These are phyloP conservation scores for Chlamydotis undulata DNA, from an alignment of 2,113 vertebrate species.

Conservation along the genomic window DNA sequence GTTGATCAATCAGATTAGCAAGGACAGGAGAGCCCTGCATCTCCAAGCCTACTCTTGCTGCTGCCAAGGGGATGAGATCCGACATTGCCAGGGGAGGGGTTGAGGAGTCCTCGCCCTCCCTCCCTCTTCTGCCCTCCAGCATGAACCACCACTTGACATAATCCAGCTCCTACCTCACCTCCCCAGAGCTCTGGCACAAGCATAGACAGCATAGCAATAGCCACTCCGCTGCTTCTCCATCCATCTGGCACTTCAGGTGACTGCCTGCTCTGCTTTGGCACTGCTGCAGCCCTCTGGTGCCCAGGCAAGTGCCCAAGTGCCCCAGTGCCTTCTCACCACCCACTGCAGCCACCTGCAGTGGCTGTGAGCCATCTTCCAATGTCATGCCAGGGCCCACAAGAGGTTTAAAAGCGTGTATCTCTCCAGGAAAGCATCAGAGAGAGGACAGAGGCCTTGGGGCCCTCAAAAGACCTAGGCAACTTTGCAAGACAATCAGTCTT, in stretches of 20 bases:
- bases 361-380: not conserved
- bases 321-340: not conserved
- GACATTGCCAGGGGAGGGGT: not conserved
- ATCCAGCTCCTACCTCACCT: not conserved
- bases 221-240: not conserved
- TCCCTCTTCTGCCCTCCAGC: not conserved
- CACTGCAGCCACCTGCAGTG: not conserved
- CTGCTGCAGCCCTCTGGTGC: not conserved
- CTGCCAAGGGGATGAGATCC: not conserved
- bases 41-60: not conserved
- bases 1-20: not conserved
- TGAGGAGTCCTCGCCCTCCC: not conserved
- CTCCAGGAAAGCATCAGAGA: not conserved
- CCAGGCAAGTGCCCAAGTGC: not conserved
- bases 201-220: not conserved
- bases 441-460: not conserved
- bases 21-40: not conserved
- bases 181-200: not conserved
- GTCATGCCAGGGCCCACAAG: not conserved
- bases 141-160: not conserved
- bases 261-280: not conserved
- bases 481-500: not conserved
- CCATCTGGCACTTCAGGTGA: not conserved
- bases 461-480: not conserved
- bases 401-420: not conserved